Conservation (phyloP, 1,140 invertebrate genomes). For the Drosophila subpulchrella region DNA sequence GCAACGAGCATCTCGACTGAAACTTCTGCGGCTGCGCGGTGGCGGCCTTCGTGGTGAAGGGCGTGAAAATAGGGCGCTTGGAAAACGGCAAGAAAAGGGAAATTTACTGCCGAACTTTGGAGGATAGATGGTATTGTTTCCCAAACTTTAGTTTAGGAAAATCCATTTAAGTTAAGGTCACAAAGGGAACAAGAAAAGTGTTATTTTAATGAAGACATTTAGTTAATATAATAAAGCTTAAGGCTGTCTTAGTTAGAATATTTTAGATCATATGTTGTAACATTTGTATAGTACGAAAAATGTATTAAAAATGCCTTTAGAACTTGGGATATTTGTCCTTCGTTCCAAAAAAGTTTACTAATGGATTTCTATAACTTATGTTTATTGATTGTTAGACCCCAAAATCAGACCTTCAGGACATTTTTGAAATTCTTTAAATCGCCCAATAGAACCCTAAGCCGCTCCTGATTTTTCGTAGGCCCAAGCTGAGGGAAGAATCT, state of each 20-base stretch:
- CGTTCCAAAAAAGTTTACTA: no score
- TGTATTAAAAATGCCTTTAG: no score
- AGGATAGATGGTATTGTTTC: not conserved
- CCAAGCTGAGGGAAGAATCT: conserved; percentile 61
- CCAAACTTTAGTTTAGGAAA: no score
- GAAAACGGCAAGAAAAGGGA: conserved; percentile 25
- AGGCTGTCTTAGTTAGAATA: no score
- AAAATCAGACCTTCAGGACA: not conserved
- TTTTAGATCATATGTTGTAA: no score
- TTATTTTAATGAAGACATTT: no score
- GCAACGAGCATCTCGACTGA: conserved; percentile 46
- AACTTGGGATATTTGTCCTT: no score
- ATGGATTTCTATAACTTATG: no score
- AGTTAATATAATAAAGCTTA: no score
- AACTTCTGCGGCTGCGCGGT: conserved; percentile 34
- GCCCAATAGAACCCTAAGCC: conserved; percentile 18
- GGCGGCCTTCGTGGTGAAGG: conserved; percentile 59
- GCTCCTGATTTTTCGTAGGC: conserved; percentile 56
- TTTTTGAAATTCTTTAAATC: not conserved
- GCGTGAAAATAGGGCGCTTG: conserved; percentile 41
- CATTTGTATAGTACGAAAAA: no score
- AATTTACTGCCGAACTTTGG: not conserved
- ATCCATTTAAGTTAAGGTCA: not conserved
- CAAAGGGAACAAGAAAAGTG: not conserved
- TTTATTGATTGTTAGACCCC: not conserved